These are phyloP conservation scores for Tillus elongatus DNA, from an alignment of 2,888 invertebrate species.

Conservation along the genomic window DNA sequence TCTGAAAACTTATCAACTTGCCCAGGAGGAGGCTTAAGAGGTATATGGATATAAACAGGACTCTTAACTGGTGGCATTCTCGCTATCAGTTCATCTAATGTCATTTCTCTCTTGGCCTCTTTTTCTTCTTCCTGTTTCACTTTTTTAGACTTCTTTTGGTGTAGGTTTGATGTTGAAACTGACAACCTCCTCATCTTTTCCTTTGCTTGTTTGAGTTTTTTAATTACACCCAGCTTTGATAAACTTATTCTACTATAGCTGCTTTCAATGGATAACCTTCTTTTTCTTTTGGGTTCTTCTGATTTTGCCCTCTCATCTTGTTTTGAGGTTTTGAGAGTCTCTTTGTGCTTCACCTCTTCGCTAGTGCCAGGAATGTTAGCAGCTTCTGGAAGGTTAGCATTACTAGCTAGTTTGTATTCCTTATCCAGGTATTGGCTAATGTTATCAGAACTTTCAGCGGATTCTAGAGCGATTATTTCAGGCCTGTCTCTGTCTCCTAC, in stretches of 20 bases:
- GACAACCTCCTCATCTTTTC: constrained; percentile 32
- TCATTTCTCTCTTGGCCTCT: constrained; percentile 15
- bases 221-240: constrained; percentile 29
- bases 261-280: constrained; percentile 32
- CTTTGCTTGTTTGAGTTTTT: constrained; percentile 33
- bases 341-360: not conserved
- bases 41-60: constrained; percentile 39
- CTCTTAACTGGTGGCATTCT: constrained; percentile 20
- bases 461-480: constrained; percentile 25
- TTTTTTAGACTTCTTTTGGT: constrained; percentile 16
- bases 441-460: constrained; percentile 38
- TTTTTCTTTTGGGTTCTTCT: constrained; percentile 26
- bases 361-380: not conserved
- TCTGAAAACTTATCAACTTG: constrained; percentile 37
- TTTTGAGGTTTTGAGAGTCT: constrained; percentile 6
- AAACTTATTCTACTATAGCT: constrained; percentile 33
- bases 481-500: constrained; percentile 20
- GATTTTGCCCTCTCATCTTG: constrained; percentile 20
- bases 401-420: constrained; percentile 26
- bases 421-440: constrained; percentile 40
- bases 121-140: constrained; percentile 15
- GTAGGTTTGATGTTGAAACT: constrained; percentile 17
- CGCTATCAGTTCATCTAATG: constrained; percentile 9
- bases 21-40: constrained; percentile 37
- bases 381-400: constrained; percentile 11